Conservation (phyloP, 2,797 vertebrate genomes). For the Gallinago stenura region DNA sequence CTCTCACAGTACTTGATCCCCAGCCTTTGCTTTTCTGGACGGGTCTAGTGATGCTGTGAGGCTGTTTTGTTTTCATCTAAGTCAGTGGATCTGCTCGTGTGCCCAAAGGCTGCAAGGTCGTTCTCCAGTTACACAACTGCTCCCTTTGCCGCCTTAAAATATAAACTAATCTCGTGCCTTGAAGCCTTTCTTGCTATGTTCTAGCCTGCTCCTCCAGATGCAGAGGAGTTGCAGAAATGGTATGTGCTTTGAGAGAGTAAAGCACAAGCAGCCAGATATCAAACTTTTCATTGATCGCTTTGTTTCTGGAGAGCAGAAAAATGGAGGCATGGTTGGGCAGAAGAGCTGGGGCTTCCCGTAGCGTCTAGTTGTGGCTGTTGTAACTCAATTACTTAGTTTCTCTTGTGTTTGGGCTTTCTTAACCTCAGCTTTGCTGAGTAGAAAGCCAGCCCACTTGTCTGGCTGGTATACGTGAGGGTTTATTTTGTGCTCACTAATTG, state of each 20-base stretch:
- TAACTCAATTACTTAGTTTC: too few relatives aligned
- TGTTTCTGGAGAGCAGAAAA: not conserved
- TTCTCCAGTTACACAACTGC: not conserved
- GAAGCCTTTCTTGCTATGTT: not conserved
- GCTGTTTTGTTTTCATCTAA: rapidly evolving
- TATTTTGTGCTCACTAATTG: not conserved
- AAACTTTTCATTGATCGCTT: not conserved
- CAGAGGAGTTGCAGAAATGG: not conserved
- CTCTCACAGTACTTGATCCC: not conserved
- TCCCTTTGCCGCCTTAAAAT: not conserved
- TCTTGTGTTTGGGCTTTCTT: not conserved
- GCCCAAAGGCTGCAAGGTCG: not conserved
- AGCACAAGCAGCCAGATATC: not conserved
- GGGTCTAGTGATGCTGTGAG: too few relatives aligned
- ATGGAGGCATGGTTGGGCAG: rapidly evolving
- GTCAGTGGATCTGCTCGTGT: not conserved
- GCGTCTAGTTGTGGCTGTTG: not conserved
- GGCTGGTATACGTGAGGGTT: rapidly evolving
- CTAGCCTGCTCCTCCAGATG: not conserved
- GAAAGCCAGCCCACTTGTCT: not conserved
- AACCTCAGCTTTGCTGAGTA: not conserved
- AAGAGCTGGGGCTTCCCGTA: not conserved
- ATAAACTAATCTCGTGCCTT: not conserved
- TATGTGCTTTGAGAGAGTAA: not conserved
- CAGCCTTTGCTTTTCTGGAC: not conserved